Evolutionary conservation across 1,140 invertebrate species (phyloP).

Genomic region (Chrysomallon squamiferum): DNA sequence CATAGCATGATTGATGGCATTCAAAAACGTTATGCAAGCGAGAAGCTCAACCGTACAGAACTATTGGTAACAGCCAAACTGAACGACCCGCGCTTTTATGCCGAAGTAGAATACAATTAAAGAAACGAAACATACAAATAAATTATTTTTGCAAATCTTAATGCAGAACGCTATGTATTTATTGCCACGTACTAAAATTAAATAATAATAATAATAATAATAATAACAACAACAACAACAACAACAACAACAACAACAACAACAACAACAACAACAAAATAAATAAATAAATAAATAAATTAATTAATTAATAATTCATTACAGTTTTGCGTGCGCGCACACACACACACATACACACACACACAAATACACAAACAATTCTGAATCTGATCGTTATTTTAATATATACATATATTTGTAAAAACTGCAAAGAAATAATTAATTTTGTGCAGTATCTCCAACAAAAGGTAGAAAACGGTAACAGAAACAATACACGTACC

Average conservation of each 20-base stretch:
- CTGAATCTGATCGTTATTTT: neutral
- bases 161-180: neutral
- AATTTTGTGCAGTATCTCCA: neutral
- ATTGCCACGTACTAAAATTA: neutral
- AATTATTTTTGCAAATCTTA: neutral
- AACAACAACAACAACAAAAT: neutral
- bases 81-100: neutral
- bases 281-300: neutral
- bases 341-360: neutral
- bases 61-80: too few species aligned
- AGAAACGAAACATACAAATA: neutral
- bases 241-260: neutral
- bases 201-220: neutral
- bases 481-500: too few species aligned
- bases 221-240: neutral
- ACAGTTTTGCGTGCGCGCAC: neutral
- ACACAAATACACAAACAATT: neutral
- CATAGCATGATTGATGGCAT: too few species aligned
- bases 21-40: too few species aligned
- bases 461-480: too few species aligned
- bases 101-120: neutral
- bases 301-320: neutral
- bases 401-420: neutral
- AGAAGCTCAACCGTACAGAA: too few species aligned
- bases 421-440: neutral